Evolutionary conservation across 2,888 invertebrate species (phyloP).

Genomic region (Folsomia candida): DNA sequence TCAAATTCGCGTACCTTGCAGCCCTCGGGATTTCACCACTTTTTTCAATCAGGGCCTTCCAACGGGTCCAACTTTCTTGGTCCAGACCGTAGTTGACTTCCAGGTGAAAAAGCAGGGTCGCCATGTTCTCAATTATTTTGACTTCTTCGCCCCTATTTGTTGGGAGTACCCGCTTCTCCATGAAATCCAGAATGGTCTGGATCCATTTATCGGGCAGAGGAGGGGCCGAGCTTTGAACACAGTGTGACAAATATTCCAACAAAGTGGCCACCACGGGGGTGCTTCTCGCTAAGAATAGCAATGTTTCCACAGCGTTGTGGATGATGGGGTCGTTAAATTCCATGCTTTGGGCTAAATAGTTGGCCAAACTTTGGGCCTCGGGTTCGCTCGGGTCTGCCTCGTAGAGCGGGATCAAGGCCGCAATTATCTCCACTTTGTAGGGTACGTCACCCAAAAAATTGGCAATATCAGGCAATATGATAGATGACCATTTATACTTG

Average conservation of each 20-base stretch:
- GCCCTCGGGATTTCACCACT: background rate
- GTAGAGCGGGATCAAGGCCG: background rate
- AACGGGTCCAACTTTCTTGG: background rate
- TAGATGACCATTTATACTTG: background rate
- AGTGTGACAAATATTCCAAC: background rate
- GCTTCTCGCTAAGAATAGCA: background rate
- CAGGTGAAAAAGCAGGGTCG: background rate
- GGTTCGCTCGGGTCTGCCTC: background rate
- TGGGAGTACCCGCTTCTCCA: background rate
- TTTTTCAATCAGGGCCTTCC: background rate
- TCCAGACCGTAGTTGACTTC: background rate
- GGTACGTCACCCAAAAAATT: background rate
- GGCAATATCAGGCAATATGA: background rate
- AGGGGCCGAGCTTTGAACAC: background rate
- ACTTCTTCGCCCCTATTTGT: background rate
- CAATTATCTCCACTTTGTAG: background rate
- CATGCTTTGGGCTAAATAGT: background rate
- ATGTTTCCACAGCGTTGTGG: background rate
- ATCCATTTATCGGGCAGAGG: background rate
- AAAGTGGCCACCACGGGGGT: background rate
- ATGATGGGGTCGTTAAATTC: background rate
- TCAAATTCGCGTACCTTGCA: background rate
- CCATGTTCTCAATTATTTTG: background rate
- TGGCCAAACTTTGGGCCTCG: background rate
- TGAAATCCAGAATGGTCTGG: background rate